phyloP scores from a whole-genome alignment of 2,888 invertebrate species.

The Masnerella sp. region DNA sequence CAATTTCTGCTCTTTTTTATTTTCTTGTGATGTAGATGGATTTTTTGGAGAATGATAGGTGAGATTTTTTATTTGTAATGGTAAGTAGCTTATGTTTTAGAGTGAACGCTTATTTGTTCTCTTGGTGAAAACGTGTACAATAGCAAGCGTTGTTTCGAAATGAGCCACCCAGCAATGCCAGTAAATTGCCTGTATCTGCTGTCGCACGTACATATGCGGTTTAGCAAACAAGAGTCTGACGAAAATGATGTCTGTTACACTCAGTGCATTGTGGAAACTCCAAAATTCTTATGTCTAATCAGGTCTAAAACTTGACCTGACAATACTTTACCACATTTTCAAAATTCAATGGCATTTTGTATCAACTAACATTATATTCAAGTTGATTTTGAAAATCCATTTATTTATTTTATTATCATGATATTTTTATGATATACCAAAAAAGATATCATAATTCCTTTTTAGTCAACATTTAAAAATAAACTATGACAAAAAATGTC shows the following conservation, averaged over 20 bases:
- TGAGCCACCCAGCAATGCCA: slow-evolving; percentile 55
- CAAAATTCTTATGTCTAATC: slow-evolving; percentile 7
- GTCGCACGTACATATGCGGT: slow-evolving; percentile 54
- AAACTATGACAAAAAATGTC: too few species aligned
- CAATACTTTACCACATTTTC: not conserved
- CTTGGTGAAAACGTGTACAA: slow-evolving; percentile 51
- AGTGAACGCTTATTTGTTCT: slow-evolving; percentile 50
- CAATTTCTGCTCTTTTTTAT: too few species aligned
- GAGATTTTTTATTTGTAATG: slow-evolving; percentile 25
- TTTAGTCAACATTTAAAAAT: too few species aligned
- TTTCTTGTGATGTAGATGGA: too few species aligned
- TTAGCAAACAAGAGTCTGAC: slow-evolving; percentile 56
- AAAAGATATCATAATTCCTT: too few species aligned
- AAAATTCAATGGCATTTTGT: not conserved
- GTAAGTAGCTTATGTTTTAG: slow-evolving; percentile 43
- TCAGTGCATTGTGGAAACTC: slow-evolving; percentile 14
- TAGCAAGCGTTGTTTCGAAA: slow-evolving; percentile 57
- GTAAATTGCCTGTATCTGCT: slow-evolving; percentile 58
- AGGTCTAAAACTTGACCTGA: not conserved
- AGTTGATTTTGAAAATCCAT: too few species aligned
- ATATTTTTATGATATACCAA: too few species aligned
- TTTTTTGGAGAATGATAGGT: too few species aligned
- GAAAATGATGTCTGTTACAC: slow-evolving; percentile 33
- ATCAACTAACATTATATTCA: too few species aligned
- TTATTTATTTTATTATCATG: too few species aligned